Percentiles rank a stretch among this genome's conserved stretches.
These are phyloP conservation scores for Drosophila tsacasi DNA, from an alignment of 1,140 invertebrate genomes.

Conservation along the genomic window DNA sequence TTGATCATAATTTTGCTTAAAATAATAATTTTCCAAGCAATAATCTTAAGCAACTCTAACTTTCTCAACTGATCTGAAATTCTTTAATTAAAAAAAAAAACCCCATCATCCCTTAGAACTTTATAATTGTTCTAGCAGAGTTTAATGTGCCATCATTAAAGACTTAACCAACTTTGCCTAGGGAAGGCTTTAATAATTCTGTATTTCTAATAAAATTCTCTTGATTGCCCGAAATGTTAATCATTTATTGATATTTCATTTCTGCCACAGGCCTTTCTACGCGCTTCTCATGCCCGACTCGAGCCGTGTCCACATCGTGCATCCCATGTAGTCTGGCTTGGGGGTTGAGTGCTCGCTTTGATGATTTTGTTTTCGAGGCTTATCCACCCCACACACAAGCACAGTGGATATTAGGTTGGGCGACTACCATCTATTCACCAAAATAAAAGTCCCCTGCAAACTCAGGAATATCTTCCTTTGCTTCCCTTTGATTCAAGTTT, in stretches of 20 bases:
- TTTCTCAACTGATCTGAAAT: not conserved
- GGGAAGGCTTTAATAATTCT: constrained; percentile 39
- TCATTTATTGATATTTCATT: constrained; percentile 75
- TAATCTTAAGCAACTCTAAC: not conserved
- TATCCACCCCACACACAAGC: constrained; percentile 59
- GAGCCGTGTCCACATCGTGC: constrained; percentile 36
- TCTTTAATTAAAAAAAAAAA: not conserved
- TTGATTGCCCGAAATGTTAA: constrained; percentile 57
- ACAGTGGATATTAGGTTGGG: constrained; percentile 44
- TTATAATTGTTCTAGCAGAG: not conserved
- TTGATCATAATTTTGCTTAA: not conserved
- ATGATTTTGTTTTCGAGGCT: constrained; percentile 76
- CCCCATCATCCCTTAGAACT: not conserved
- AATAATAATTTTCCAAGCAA: not conserved
- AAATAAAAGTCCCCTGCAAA: too few species aligned
- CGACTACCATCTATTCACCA: not conserved
- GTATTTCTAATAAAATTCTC: constrained; percentile 54
- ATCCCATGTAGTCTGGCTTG: constrained; percentile 46
- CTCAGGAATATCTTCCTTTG: not conserved
- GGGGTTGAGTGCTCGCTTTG: constrained; percentile 66
- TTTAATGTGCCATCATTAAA: constrained; percentile 20
- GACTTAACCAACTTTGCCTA: constrained; percentile 33
- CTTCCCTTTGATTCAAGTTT: not conserved
- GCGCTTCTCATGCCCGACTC: constrained; percentile 60
- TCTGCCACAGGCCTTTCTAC: constrained; percentile 71